Percentiles rank a stretch among this genome's conserved stretches.
These are phyloP conservation scores for Steinernema scapterisci DNA, from an alignment of 2,888 invertebrate genomes.

Conservation along the genomic window DNA sequence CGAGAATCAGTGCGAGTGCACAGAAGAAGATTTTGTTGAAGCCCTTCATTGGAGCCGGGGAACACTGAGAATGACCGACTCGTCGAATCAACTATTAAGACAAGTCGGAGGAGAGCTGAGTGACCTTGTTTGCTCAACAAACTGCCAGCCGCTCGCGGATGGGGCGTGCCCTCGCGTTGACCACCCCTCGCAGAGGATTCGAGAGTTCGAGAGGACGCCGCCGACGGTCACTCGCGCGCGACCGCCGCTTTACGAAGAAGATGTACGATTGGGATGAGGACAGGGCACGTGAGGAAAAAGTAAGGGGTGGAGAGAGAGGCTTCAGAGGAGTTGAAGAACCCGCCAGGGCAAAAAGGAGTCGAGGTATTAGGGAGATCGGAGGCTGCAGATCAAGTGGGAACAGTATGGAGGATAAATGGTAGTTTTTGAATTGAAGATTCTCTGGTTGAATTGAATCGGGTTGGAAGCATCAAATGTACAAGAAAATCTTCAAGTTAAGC, in stretches of 20 bases:
- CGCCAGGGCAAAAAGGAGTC: no score
- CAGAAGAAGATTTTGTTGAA: background rate
- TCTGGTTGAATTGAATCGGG: no score
- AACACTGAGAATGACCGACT: background rate
- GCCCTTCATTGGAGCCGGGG: background rate
- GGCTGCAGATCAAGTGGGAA: no score
- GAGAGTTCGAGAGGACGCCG: constrained; percentile 14
- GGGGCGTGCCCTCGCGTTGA: constrained; percentile 26
- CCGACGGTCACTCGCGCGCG: constrained; percentile 25
- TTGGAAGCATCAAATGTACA: no score
- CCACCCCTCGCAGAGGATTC: background rate
- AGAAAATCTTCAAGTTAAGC: no score
- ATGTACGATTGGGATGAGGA: constrained; percentile 2
- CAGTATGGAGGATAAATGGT: no score
- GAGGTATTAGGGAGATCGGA: no score
- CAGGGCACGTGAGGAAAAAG: no score
- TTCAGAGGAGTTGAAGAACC: no score
- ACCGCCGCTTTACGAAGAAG: constrained; percentile 18
- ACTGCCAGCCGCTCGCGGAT: constrained; percentile 20
- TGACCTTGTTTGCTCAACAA: constrained; percentile 31
- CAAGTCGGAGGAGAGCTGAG: background rate
- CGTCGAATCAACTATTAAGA: constrained; percentile 23
- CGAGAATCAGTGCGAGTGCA: background rate
- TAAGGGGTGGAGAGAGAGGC: no score
- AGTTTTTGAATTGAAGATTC: no score